Base-by-base conservation (phyloP, 2,888 invertebrate species). In the Drosophila nigricruria region DNA sequence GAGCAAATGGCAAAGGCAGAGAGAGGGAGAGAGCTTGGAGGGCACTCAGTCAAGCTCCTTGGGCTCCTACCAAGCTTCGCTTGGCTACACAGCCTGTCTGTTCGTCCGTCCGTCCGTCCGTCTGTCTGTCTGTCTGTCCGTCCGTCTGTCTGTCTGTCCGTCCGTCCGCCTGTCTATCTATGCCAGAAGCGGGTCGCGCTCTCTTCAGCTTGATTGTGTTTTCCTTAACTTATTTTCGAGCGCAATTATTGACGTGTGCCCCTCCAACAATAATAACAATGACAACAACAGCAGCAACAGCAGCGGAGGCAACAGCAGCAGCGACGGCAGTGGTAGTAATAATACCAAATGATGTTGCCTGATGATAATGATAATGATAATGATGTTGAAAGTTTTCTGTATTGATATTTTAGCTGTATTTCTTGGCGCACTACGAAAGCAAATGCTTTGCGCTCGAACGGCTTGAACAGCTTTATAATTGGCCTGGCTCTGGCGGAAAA, bases 191-290 rank as follows among this genome's bases (percentile, higher is more conserved):
- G n/a, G 56, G 54, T 61, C 58, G 62, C 63, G 71, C 70, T 80
- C 75, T 80, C 74, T 87, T 72, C 63, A 63, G 68, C 77, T 70
- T 82, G 80, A 88, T 88, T 83, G 86, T 88, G 69, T 83, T 81
- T 87, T 79, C 70, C 68, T 83, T 77, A 88, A 86, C 89, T 79
- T 87, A 70, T 83, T 89, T 83, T 89, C 70, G 65, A 83, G 76
- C 73, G 75, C 83, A 81, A 89, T 81, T 84, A 89, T 84, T 89
- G 83, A 86, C 88, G 83, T 88, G 89, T 86, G 75, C 80, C 76
- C 74, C 73, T 66, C 67, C 61, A 74, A 60, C 65, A 81, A 64
- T 65, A 79, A 62, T 65, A 79, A 77, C 53, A 70, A 70, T 38
- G 42, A 69, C 43, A 57, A 52, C 38, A 67, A n/a, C 42, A 65